A percentile compares a stretch with the other conserved stretches of the same genome.
Conservation (phyloP, 37 sponge, comb jelly and placozoan genomes). For the Haliclona indistincta region DNA sequence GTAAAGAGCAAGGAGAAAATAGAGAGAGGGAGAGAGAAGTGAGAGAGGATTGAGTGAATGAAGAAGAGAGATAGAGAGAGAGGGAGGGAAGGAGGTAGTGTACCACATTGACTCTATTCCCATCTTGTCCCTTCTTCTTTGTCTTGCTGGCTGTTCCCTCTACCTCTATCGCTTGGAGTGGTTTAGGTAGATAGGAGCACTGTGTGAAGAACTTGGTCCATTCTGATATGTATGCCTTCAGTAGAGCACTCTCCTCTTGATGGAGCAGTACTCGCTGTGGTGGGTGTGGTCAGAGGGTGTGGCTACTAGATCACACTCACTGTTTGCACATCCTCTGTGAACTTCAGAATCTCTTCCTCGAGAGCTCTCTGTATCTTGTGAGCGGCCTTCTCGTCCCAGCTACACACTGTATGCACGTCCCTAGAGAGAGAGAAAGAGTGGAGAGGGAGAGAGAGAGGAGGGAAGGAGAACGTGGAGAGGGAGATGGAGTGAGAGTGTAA, state of each 20-base stretch:
- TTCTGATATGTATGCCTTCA: slow-evolving; percentile 86
- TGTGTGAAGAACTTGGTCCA: slow-evolving; percentile 91
- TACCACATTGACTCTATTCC: slow-evolving; percentile 74
- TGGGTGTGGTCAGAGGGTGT: too few species aligned
- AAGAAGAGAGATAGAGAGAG: neutral
- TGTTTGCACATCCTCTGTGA: slow-evolving; percentile 54
- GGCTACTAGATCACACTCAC: slow-evolving; percentile 14
- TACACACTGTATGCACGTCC: slow-evolving; percentile 87
- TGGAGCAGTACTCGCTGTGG: slow-evolving; percentile 74
- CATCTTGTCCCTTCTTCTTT: slow-evolving; percentile 68
- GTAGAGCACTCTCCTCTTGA: slow-evolving; percentile 76
- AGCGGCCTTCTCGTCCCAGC: slow-evolving; percentile 91
- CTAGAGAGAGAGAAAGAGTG: slow-evolving; percentile 18
- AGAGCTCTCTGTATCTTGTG: slow-evolving; percentile 74
- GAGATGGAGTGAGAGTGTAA: too few species aligned
- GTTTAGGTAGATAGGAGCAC: slow-evolving; percentile 86
- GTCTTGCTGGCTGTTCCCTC: slow-evolving; percentile 44
- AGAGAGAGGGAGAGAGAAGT: slow-evolving; percentile 21
- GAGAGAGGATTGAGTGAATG: neutral
- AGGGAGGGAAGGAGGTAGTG: neutral
- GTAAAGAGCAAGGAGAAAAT: slow-evolving; percentile 19
- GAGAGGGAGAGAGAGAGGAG: too few species aligned
- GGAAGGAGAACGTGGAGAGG: too few species aligned
- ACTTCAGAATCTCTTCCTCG: slow-evolving; percentile 52
- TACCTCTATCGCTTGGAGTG: slow-evolving; percentile 84